These are phyloP conservation scores for Lota lota DNA, from an alignment of 2,113 vertebrate genomes.

Conservation along the genomic window DNA sequence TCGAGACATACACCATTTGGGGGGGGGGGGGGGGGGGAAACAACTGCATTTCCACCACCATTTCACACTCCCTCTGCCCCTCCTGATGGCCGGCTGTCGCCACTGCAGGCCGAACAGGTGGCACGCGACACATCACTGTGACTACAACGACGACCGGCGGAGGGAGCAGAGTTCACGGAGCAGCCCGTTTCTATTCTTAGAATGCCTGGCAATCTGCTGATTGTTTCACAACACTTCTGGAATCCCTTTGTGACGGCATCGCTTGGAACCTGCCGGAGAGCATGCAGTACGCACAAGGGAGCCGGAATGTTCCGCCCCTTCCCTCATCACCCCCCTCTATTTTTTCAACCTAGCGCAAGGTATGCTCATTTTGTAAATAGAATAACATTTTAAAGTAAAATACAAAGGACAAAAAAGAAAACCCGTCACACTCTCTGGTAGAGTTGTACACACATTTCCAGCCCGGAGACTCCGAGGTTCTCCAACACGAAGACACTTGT, in stretches of 20 bases:
- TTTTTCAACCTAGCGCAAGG: constrained; percentile 9
- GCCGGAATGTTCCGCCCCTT: constrained; percentile 10
- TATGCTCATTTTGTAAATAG: constrained; percentile 17
- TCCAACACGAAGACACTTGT: not conserved
- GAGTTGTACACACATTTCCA: constrained; percentile 54
- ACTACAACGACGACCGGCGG: constrained; percentile 10
- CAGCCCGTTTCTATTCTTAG: constrained; percentile 46
- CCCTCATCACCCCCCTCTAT: too few species aligned
- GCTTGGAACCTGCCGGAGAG: not conserved
- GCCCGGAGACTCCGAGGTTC: constrained; percentile 2
- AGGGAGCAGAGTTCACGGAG: constrained; percentile 22
- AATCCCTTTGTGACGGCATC: constrained; percentile 13
- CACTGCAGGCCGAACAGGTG: constrained; percentile 37
- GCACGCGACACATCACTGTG: constrained; percentile 1
- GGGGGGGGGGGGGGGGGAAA: too few species aligned
- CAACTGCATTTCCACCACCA: too few species aligned
- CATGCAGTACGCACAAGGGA: not conserved
- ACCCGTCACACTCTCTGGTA: constrained; percentile 64
- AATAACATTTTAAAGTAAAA: constrained; percentile 6
- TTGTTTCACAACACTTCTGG: constrained; percentile 17
- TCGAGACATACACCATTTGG: too few species aligned
- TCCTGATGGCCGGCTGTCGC: constrained; percentile 50
- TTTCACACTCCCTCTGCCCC: constrained; percentile 10
- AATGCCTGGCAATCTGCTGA: constrained; percentile 1
- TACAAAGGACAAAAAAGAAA: not conserved